Evolutionary conservation across 2,113 vertebrate genomes (phyloP).

Genomic region (Sinocyclocheilus anophthalmus): DNA sequence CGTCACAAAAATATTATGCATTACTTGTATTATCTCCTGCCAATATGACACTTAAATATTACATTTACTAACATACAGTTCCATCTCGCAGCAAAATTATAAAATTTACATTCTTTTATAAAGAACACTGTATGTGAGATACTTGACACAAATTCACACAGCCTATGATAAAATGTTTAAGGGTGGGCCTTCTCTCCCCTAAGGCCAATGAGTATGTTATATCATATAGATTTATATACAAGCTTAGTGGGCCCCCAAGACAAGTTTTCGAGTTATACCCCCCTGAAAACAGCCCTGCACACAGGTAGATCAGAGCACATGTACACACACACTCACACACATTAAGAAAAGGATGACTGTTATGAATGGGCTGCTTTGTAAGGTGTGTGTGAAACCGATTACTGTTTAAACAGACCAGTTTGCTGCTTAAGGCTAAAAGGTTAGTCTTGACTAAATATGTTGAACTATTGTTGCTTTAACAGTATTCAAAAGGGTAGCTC

Average conservation of each 20-base stretch:
- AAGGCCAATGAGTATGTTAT: neutral
- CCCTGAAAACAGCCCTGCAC: neutral
- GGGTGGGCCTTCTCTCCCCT: neutral
- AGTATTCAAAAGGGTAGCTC: neutral
- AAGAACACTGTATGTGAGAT: neutral
- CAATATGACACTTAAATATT: neutral
- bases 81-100: neutral
- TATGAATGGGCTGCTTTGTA: constrained; percentile 34
- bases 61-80: neutral
- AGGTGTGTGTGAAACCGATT: constrained; percentile 24
- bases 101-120: neutral
- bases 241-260: neutral
- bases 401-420: constrained; percentile 36
- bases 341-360: neutral
- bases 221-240: neutral
- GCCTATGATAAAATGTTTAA: neutral
- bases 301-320: neutral
- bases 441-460: neutral
- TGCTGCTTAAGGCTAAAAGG: constrained; percentile 9
- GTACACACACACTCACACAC: constrained; percentile 26
- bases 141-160: neutral
- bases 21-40: too few species aligned
- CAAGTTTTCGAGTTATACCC: neutral
- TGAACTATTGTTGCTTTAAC: neutral
- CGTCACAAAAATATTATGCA: too few species aligned